Evolutionary conservation across 1,140 invertebrate genomes (phyloP), one percentile per base, ranked within the genome.

Genomic region (Vollenhovia emeryi): DNA sequence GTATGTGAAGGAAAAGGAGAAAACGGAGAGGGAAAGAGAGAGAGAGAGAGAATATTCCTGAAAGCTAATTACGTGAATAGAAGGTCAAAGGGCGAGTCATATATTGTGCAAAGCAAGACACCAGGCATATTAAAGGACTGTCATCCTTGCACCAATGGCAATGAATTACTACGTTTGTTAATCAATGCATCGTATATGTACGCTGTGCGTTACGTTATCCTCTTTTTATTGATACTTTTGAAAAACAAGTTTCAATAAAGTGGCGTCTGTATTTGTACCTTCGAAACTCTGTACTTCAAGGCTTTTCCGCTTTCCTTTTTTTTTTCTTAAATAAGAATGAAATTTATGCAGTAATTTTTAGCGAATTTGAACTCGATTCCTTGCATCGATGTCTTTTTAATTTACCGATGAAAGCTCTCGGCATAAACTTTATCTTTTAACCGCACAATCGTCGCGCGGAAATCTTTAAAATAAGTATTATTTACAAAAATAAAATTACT

Each of bases 11-110:
- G 9, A 24, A 43, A 8, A 59, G 33, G 18, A 5, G 13, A 7
- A 40, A 15, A 9, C 43, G 18, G n/a, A 30, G 13, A 78, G 21
- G 66, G 59, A 33, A 33, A 36, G n/a, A 40, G 13, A 66, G 15
- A 78, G 57, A 79, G 75, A 50, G 21, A 66, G 13, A 79, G 40
- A 66, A 21, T 52, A 78, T 78, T 78, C 60, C 43, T 78, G 57
- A 78, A 55, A 69, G 76, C 24, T 69, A 69, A 80, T 80, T 80
- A 69, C 1, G 62, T 55, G 62, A 80, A 76, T 76, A 76, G 55
- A 80, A 80, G 76, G 76, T 80, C 76, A 80, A 69, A 80, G 76
- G 33, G 76, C 21, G 11, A 52, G 24, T 6, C 45, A 21, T 15
- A 18, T 79, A 69, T 69, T 43, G 76, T 52, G 21, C 15, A 33